Evolutionary conservation across 1,140 invertebrate species (phyloP).

Genomic region (Leptopilina boulardi): DNA sequence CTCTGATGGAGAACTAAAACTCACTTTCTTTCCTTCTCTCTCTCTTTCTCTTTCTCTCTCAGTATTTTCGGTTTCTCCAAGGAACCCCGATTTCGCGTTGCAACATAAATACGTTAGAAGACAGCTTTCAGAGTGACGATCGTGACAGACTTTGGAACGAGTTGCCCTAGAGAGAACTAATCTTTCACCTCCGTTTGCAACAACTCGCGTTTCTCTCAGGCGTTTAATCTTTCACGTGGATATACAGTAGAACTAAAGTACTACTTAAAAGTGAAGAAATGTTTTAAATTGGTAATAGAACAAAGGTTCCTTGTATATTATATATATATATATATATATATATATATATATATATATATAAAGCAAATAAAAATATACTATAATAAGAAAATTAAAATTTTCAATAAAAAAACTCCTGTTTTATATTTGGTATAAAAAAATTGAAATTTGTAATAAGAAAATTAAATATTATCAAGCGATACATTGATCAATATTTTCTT

Average conservation of each 20-base stretch:
- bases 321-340: no score
- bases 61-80: neutral
- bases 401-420: no score
- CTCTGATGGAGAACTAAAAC: neutral
- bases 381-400: no score
- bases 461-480: no score
- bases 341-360: no score
- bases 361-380: no score
- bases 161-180: conserved; percentile 29
- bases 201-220: conserved; percentile 27
- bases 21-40: conserved; percentile 16
- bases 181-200: conserved; percentile 30
- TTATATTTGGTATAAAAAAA: no score
- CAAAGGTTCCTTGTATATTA: neutral
- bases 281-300: conserved; percentile 8
- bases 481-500: no score
- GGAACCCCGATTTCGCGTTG: neutral
- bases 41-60: conserved; percentile 3
- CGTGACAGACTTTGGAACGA: conserved; percentile 31
- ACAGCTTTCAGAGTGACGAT: conserved; percentile 25
- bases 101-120: conserved; percentile 33
- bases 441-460: no score
- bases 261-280: conserved; percentile 7
- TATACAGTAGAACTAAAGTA: conserved; percentile 17
- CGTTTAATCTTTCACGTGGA: conserved; percentile 22